These are phyloP conservation scores for Loxodonta africana DNA, from an alignment of 2,113 vertebrate species.

Conservation along the genomic window DNA sequence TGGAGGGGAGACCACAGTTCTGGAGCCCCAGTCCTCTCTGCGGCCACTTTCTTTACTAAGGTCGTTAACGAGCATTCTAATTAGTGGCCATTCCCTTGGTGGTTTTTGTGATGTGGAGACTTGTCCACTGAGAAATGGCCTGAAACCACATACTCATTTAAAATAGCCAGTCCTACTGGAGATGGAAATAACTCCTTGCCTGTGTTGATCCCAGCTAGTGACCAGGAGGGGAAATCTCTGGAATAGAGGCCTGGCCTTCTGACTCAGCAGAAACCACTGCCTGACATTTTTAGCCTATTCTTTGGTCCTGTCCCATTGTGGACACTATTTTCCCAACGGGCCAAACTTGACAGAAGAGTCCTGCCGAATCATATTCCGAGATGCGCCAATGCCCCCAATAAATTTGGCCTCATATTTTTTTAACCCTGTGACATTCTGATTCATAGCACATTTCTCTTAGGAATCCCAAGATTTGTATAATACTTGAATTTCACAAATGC, in stretches of 20 bases:
- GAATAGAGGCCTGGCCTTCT: conserved; percentile 64
- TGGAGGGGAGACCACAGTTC: conserved; percentile 56
- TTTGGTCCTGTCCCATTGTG: not conserved
- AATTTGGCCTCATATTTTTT: not conserved
- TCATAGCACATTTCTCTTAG: not conserved
- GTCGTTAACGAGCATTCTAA: conserved; percentile 70
- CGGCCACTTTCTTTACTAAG: conserved; percentile 50
- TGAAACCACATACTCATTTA: conserved; percentile 68
- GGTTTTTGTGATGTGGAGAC: conserved; percentile 83
- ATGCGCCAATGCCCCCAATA: not conserved
- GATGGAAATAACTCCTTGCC: conserved; percentile 78
- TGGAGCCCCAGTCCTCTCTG: not conserved
- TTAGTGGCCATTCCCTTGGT: conserved; percentile 77
- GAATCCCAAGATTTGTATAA: not conserved
- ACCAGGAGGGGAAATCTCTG: conserved; percentile 75
- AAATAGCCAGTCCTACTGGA: conserved; percentile 75
- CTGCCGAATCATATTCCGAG: not conserved
- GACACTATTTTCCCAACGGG: not conserved
- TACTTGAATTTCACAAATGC: not conserved
- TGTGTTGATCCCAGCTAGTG: conserved; percentile 78
- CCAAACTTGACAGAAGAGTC: conserved; percentile 1
- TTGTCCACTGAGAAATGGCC: conserved; percentile 72
- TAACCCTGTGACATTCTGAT: not conserved
- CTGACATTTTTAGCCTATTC: conserved; percentile 70
- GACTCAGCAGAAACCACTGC: conserved; percentile 74